phyloP scores from a whole-genome alignment of 2,113 vertebrate genomes.

The Protobothrops mucrosquamatus region DNA sequence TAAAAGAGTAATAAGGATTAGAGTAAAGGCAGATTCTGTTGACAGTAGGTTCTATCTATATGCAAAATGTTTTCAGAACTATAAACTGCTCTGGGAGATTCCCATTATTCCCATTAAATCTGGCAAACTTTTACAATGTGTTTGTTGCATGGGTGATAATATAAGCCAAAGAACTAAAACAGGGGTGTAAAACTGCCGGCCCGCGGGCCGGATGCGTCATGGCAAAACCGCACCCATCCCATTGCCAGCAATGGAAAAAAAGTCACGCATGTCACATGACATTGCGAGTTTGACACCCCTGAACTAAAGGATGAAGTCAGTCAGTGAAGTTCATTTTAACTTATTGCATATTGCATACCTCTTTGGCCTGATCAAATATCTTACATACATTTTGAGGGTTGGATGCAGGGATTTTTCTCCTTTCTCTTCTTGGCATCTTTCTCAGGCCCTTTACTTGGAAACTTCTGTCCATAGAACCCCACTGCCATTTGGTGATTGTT shows the following conservation, averaged over 20 bases:
- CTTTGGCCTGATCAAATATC: background rate
- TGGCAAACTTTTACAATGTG: background rate
- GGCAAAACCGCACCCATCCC: no score
- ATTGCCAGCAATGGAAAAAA: no score
- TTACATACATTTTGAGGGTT: background rate
- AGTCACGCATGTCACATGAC: no score
- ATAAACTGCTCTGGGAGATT: background rate
- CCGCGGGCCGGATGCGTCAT: no score
- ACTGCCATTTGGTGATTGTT: background rate
- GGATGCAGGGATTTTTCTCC: background rate
- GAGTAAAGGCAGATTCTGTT: background rate
- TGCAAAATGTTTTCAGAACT: background rate
- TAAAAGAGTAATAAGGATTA: background rate
- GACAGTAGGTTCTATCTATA: background rate
- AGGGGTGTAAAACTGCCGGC: no score
- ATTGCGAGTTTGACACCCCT: no score
- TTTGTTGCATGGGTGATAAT: background rate
- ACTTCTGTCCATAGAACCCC: background rate
- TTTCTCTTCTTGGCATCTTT: background rate
- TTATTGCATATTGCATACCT: background rate
- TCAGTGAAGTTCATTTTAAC: background rate
- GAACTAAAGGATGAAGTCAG: background rate
- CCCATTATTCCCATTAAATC: background rate
- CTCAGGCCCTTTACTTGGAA: background rate
- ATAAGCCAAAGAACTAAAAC: no score